Evolutionary conservation across 2,888 invertebrate genomes (phyloP), one percentile per base, ranked within the genome.

Genomic region (Cheilosia impressa): DNA sequence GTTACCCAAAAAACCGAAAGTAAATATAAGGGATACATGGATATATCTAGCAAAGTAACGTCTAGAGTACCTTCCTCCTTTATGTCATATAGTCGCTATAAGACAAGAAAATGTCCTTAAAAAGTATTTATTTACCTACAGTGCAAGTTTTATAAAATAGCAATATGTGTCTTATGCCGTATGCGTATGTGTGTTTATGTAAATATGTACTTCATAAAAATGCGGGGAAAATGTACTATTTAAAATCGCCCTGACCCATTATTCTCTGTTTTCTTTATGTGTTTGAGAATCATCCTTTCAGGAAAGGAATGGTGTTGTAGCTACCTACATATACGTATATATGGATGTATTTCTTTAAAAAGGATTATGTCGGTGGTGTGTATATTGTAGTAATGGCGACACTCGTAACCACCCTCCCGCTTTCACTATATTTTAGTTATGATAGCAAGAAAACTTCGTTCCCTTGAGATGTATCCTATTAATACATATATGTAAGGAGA

Each of bases 381-480:
- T 45, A 62, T n/a, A n/a, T 5, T 45, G 17, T 31, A 45, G 45
- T 5, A 45, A 27, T 10, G 62, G 45, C 45, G 62, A 62, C 45
- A 10, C 31, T 62, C 47, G 17, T 10, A 62, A 24, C 47, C 62
- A 45, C 47, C 27, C 31, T 31, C 13, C 31, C n/a, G 17, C 15
- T 62, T 62, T 13, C 19, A 38, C 27, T 27, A 24, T 45, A 45
- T 27, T 45, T 62, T 45, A 27, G 45, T 41, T 62, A 62, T 45
- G 24, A 60, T 60, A 41, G 24, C 17, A 45, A 62, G 27, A 62
- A 38, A 38, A 43, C 31, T 47, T 47, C 19, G 27, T 47, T 62
- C 62, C 45, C 45, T 62, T 47, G 62, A 62, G 47, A 62, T 45
- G 47, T 17, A 47, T 31, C 31, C 34, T 31, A 38, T 38, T 38